These are phyloP conservation scores for Xanthia icteritia DNA, from an alignment of 2,888 invertebrate species.

Conservation along the genomic window DNA sequence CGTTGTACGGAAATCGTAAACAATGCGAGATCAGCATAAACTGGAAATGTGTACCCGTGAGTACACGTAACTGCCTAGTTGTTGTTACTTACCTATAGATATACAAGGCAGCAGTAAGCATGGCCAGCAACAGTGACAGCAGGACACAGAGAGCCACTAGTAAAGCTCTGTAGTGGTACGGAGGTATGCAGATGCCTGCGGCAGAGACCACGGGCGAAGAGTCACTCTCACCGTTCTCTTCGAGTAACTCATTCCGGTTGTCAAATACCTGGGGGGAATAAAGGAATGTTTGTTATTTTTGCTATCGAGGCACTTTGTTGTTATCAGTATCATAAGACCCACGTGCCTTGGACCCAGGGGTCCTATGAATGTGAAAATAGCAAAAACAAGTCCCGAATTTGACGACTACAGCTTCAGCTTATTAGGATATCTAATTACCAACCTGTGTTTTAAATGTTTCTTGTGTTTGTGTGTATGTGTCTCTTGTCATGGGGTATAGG, in stretches of 20 bases:
- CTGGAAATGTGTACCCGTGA: too few species aligned
- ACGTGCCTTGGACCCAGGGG: not conserved
- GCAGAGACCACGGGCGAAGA: conserved; percentile 92
- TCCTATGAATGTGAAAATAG: not conserved
- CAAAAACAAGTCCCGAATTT: not conserved
- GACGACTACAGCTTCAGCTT: not conserved
- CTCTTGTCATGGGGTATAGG: too few species aligned
- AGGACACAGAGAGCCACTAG: conserved; percentile 94
- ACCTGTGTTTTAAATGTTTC: too few species aligned
- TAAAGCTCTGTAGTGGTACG: conserved; percentile 96
- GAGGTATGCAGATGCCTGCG: conserved; percentile 94
- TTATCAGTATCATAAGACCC: not conserved
- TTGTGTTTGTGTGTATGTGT: too few species aligned
- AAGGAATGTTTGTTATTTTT: not conserved
- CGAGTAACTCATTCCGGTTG: conserved; percentile 93
- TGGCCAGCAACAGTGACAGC: conserved; percentile 93
- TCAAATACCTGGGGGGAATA: conserved; percentile 93
- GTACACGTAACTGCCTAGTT: not conserved
- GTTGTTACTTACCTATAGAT: conserved; percentile 92
- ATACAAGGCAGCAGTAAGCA: conserved; percentile 93
- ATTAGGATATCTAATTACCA: not conserved
- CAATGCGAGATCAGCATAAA: too few species aligned
- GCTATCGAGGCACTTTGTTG: not conserved
- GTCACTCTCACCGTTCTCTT: conserved; percentile 92
- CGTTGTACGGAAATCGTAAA: too few species aligned